Evolutionary conservation across 2,888 invertebrate genomes (phyloP).

Genomic region (Volucella inanis): DNA sequence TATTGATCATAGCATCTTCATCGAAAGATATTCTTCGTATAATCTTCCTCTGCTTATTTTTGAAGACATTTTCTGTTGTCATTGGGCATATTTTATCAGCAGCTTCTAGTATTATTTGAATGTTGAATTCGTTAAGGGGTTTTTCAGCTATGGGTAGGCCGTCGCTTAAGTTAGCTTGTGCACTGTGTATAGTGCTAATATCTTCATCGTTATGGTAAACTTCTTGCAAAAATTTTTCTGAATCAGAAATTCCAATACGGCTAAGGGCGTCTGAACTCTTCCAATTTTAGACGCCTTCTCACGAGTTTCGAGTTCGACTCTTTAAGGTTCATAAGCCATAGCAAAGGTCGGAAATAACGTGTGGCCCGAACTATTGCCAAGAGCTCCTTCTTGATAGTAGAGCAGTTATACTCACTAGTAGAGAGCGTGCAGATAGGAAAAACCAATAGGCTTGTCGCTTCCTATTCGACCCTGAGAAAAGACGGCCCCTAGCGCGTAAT

Average conservation of each 20-base stretch:
- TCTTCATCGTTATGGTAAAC: slow-evolving; percentile 34
- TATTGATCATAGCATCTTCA: slow-evolving; percentile 22
- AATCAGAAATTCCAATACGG: slow-evolving; percentile 42
- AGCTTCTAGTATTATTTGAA: slow-evolving; percentile 65
- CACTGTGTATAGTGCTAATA: slow-evolving; percentile 55
- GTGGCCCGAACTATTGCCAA: no score
- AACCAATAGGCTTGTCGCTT: no score
- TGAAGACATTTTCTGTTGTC: slow-evolving; percentile 59
- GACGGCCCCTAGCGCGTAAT: no score
- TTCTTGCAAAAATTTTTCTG: no score
- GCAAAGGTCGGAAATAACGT: no score
- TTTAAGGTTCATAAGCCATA: no score
- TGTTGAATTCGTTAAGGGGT: slow-evolving; percentile 75
- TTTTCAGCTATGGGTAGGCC: slow-evolving; percentile 75
- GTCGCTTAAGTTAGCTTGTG: slow-evolving; percentile 64
- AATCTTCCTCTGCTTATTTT: slow-evolving; percentile 65
- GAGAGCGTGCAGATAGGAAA: no score
- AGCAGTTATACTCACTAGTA: no score
- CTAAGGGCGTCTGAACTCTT: slow-evolving; percentile 57
- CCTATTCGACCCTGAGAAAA: no score
- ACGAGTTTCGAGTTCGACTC: no score
- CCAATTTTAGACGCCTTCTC: no score
- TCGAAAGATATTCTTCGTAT: slow-evolving; percentile 51
- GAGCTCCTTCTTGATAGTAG: no score
- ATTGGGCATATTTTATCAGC: slow-evolving; percentile 36